Conservation (phyloP, 92 coral and sea anemone genomes). For the Epizoanthus rinbou region DNA sequence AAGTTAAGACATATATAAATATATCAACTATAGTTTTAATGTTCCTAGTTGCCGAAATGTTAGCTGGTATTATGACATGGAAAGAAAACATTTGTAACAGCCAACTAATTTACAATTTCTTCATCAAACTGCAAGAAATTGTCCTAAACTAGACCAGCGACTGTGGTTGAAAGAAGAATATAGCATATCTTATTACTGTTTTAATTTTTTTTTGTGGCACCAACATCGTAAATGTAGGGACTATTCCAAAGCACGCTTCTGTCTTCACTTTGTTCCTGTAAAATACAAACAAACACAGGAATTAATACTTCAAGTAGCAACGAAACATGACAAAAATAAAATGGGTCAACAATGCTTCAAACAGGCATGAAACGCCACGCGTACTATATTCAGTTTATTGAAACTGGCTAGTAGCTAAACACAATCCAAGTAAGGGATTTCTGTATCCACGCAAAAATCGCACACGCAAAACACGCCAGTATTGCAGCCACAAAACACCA, state of each 20-base stretch:
- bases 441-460: no score
- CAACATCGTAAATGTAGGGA: slow-evolving; percentile 1
- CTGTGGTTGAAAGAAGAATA: neutral
- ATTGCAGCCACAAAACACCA: no score
- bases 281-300: slow-evolving; percentile 14
- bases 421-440: no score
- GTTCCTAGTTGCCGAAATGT: neutral
- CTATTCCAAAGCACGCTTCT: neutral
- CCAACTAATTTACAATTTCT: neutral
- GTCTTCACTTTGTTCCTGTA: slow-evolving; percentile 28
- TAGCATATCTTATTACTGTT: neutral
- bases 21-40: slow-evolving; percentile 1
- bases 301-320: slow-evolving; percentile 3
- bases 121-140: no score
- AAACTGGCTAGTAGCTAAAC: no score
- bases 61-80: neutral
- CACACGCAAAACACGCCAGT: no score
- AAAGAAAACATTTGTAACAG: slow-evolving; percentile 9
- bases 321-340: neutral
- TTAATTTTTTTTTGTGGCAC: slow-evolving; percentile 12
- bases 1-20: slow-evolving; percentile 1
- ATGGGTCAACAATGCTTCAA: neutral
- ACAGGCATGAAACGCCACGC: neutral
- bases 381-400: neutral
- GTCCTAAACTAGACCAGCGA: neutral